Percentiles rank a stretch among this genome's conserved stretches.
Evolutionary conservation across 2,888 invertebrate genomes (phyloP).

Genomic region (Polydrusus pterygomalis): DNA sequence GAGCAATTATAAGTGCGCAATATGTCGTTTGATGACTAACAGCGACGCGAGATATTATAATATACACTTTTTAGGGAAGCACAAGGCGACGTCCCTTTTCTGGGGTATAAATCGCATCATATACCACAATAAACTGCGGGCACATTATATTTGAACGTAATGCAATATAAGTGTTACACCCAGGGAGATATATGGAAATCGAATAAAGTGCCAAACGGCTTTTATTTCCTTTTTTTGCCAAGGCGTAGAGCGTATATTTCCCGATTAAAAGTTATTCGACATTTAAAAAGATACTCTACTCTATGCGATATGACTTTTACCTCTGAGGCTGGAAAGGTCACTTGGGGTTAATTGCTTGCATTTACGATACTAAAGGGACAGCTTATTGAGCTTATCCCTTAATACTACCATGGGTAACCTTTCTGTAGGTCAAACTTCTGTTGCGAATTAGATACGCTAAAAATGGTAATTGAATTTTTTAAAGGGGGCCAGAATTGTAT

Average conservation of each 20-base stretch:
- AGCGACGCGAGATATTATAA: slow-evolving; percentile 51
- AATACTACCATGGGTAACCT: slow-evolving; percentile 70
- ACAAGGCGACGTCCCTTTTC: slow-evolving; percentile 59
- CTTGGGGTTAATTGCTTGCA: slow-evolving; percentile 69
- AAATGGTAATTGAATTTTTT: background rate
- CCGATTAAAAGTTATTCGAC: slow-evolving; percentile 58
- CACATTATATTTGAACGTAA: slow-evolving; percentile 54
- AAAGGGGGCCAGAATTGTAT: background rate
- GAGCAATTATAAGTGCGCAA: slow-evolving; percentile 57
- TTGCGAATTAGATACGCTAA: slow-evolving; percentile 7
- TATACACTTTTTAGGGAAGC: slow-evolving; percentile 63
- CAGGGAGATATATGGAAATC: slow-evolving; percentile 54
- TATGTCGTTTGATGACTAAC: slow-evolving; percentile 60
- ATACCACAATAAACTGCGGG: slow-evolving; percentile 55
- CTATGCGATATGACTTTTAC: slow-evolving; percentile 67
- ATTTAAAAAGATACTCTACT: slow-evolving; percentile 65
- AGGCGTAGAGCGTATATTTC: slow-evolving; percentile 58
- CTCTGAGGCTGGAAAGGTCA: slow-evolving; percentile 69
- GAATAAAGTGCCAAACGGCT: slow-evolving; percentile 51
- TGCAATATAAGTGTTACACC: slow-evolving; percentile 55
- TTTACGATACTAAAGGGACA: slow-evolving; percentile 71
- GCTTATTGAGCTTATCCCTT: slow-evolving; percentile 71
- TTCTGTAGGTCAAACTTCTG: slow-evolving; percentile 56
- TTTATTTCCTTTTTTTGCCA: slow-evolving; percentile 50
- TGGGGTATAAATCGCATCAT: slow-evolving; percentile 56